Conservation (phyloP, 1,140 invertebrate species). For the Cyphomyrmex costatus region DNA sequence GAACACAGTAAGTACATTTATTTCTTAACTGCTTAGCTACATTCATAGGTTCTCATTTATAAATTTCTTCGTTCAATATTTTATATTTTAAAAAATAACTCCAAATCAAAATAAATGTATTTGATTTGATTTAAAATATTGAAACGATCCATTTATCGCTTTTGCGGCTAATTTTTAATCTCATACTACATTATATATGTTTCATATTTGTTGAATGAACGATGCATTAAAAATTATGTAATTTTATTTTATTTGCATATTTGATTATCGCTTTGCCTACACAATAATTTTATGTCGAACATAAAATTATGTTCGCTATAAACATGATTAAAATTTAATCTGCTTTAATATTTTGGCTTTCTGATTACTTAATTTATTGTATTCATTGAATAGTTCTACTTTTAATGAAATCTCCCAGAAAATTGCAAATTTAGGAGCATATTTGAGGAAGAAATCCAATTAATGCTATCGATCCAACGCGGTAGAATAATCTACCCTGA, state of each 20-base stretch:
- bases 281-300: neutral
- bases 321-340: neutral
- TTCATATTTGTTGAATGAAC: constrained; percentile 16
- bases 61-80: neutral
- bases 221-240: neutral
- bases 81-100: neutral
- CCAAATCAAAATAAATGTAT: neutral
- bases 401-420: neutral
- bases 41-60: constrained; percentile 79
- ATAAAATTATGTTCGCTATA: neutral
- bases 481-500: neutral
- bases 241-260: constrained; percentile 45
- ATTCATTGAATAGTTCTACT: neutral
- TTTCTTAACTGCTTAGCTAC: constrained; percentile 76
- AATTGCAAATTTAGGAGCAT: constrained; percentile 18
- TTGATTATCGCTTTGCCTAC: constrained; percentile 7
- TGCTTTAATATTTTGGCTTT: constrained; percentile 1
- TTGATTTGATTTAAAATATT: neutral
- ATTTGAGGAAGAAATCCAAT: neutral
- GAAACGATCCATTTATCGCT: neutral
- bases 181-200: neutral
- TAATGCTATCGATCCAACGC: neutral
- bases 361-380: neutral
- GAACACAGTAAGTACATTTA: constrained; percentile 70
- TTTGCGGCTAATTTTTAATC: neutral